Conservation (phyloP, 2,888 invertebrate species). For the Polia nebulosa region DNA sequence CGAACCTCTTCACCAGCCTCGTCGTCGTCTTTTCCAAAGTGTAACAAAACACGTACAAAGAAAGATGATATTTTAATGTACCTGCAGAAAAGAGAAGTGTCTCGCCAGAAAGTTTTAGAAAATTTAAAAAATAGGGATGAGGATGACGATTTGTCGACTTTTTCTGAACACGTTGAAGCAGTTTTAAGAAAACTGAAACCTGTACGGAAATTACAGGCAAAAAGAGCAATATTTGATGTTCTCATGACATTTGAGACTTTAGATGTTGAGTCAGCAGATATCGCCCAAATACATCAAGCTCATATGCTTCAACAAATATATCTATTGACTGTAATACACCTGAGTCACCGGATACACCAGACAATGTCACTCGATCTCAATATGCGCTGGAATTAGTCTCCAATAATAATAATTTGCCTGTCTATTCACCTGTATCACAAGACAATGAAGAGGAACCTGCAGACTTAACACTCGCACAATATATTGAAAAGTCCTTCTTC, state of each 20-base stretch:
- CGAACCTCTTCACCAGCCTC: no score
- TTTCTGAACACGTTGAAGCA: no score
- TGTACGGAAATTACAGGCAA: no score
- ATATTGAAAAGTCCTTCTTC: conserved; percentile 22
- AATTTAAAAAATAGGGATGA: no score
- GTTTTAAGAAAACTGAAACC: no score
- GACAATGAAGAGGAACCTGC: conserved; percentile 21
- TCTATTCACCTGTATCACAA: conserved; percentile 23
- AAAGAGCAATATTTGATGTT: conserved; percentile 25
- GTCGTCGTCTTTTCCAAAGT: no score
- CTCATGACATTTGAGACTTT: conserved; percentile 23
- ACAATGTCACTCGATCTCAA: conserved; percentile 16
- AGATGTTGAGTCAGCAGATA: conserved; percentile 24
- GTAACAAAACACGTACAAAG: no score
- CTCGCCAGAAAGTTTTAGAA: no score
- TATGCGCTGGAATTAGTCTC: conserved; percentile 20
- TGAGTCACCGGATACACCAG: conserved; percentile 15
- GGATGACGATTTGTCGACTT: no score
- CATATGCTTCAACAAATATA: conserved; percentile 22
- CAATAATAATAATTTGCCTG: conserved; percentile 20
- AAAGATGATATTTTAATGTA: no score
- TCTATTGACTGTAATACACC: conserved; percentile 20
- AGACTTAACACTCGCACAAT: conserved; percentile 21
- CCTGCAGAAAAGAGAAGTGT: no score
- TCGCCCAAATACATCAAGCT: conserved; percentile 30